Percentiles rank a stretch among this genome's conserved stretches.
phyloP scores from a whole-genome alignment of 1,140 invertebrate species.

The Drosophila rufa region DNA sequence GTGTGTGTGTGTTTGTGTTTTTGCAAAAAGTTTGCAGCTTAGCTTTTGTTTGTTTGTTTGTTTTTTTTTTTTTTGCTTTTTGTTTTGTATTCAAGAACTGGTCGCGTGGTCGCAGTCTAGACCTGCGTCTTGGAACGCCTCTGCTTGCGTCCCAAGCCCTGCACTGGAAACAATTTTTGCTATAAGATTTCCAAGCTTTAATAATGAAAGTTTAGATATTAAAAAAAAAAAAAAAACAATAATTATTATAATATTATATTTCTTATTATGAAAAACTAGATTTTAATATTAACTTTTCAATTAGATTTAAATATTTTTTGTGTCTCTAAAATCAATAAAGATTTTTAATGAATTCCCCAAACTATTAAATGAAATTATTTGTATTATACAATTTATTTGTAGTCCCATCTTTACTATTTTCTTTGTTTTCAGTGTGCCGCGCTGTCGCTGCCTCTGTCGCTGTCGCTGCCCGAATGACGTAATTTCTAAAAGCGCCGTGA shows the following conservation, averaged over 20 bases:
- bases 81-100: slow-evolving; percentile 48
- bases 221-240: too few relatives aligned
- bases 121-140: slow-evolving; percentile 54
- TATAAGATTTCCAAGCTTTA: too few relatives aligned
- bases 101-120: slow-evolving; percentile 55
- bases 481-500: slow-evolving; percentile 78
- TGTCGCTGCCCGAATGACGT: slow-evolving; percentile 64
- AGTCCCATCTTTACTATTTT: neutral
- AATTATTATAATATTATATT: too few relatives aligned
- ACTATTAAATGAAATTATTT: neutral
- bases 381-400: neutral
- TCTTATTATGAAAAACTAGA: too few relatives aligned
- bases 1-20: neutral
- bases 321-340: too few relatives aligned
- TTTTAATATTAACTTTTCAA: too few relatives aligned
- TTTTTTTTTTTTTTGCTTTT: slow-evolving; percentile 8
- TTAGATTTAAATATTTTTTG: too few relatives aligned
- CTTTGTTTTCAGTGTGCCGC: slow-evolving; percentile 6
- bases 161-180: slow-evolving; percentile 8
- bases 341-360: too few relatives aligned
- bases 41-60: slow-evolving; percentile 32
- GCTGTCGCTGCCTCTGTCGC: slow-evolving; percentile 15
- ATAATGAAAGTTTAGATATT: neutral
- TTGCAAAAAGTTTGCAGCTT: slow-evolving; percentile 35
- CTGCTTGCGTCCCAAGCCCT: slow-evolving; percentile 13